Base-by-base conservation (phyloP, 1,140 invertebrate genomes). In the Camponotus pennsylvanicus region DNA sequence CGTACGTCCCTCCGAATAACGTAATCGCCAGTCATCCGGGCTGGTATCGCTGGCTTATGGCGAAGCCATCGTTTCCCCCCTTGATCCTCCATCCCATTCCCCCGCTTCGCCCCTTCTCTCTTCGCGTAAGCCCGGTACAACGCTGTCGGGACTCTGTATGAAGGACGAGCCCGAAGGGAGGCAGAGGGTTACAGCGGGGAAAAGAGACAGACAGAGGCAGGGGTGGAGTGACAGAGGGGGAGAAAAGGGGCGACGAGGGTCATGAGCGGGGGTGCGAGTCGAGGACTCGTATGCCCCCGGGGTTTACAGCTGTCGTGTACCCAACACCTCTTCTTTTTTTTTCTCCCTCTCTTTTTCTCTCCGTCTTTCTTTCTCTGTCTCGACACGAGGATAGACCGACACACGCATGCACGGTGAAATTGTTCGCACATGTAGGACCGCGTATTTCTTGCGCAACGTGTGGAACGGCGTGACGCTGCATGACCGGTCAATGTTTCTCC, bases 241-340 rank as follows among this genome's bases (percentile, higher is more conserved):
- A 75, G 67, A 37, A 64, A 86, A 88, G 87, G 87, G 91, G 64
- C 61, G 85, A 79, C 55, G 32, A 77, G 89, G 84, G 71, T 89
- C 77, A 82, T 84, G 86, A 86, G 84, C 75, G 78, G 90, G 89
- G 91, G 90, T 91, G 91, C 87, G 91, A 93, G 93, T 94, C 92
- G 93, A 93, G 93, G 91, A 93, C 87, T 92, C 87, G 88, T 79
- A 88, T 90, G 85, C 93, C 93, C 93, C 80, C 78, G 92, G 91
- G 94, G 92, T 91, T 94, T 94, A 94, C 94, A 95, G 94, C 94
- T 95, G 94, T 95, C 94, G 94, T 92, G 91, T 92, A 94, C 91
- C 94, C 94, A 89, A 94, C 94, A 94, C 93, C 93, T 93, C 88
- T 90, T 87, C 89, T 88, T 83, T 88, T 79, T 61, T 18, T 59